phyloP scores from a whole-genome alignment of 1,140 invertebrate genomes.

The Hestina assimilis region DNA sequence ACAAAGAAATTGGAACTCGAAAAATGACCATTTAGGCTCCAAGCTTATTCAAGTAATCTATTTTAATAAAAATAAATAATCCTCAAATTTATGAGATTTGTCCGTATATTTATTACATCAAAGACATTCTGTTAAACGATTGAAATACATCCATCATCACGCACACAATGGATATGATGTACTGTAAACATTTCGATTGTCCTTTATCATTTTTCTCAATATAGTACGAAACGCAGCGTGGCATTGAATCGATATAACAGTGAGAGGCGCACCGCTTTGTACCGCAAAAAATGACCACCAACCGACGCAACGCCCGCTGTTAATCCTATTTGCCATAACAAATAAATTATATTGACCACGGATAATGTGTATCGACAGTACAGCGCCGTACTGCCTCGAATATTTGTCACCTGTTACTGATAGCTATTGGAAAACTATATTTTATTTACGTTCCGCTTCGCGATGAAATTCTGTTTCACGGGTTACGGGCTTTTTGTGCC shows the following conservation, averaged over 20 bases:
- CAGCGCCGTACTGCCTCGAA: conserved; percentile 10
- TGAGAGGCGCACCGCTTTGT: conserved; percentile 2
- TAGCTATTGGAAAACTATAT: conserved; percentile 21
- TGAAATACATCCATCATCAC: conserved; percentile 14
- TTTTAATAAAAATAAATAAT: no score
- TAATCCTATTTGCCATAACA: conserved; percentile 40
- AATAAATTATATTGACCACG: conserved; percentile 42
- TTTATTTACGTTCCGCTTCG: conserved; percentile 19
- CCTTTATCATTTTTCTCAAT: not conserved
- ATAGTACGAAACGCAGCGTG: conserved; percentile 5
- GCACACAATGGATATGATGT: conserved; percentile 4
- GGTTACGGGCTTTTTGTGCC: conserved; percentile 4
- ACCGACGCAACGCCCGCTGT: conserved; percentile 23
- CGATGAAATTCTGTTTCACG: conserved; percentile 15
- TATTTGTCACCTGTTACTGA: conserved; percentile 30
- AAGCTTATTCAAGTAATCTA: no score
- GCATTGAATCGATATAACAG: conserved; percentile 4
- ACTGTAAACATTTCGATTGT: conserved; percentile 5
- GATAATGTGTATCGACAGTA: conserved; percentile 17
- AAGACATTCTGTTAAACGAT: no score
- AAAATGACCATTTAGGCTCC: no score
- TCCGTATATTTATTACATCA: no score
- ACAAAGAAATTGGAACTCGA: no score
- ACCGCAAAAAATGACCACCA: conserved; percentile 32
- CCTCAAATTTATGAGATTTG: no score